These are phyloP conservation scores for Ochotona curzoniae DNA, from an alignment of 2,113 vertebrate genomes.

Conservation along the genomic window DNA sequence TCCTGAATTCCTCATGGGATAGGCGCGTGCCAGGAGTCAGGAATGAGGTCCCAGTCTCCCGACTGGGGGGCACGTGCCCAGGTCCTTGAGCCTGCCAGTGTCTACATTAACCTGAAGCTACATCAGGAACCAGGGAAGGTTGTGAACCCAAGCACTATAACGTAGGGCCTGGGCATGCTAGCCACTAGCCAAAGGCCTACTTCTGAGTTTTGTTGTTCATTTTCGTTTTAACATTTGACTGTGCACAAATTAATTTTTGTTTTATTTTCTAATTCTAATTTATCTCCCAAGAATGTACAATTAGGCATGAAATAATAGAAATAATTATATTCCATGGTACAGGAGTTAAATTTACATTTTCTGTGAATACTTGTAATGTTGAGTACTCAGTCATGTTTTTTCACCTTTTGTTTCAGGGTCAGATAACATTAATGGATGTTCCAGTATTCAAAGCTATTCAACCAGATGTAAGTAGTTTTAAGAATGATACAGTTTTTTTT, in stretches of 20 bases:
- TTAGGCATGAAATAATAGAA: neutral
- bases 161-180: no score
- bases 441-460: constrained; percentile 99
- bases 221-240: neutral
- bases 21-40: no score
- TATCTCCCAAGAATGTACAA: neutral
- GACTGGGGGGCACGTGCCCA: no score
- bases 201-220: no score
- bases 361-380: constrained; percentile 7
- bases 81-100: no score
- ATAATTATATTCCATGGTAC: neutral
- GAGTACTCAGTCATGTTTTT: neutral
- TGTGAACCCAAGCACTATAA: no score
- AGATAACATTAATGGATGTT: constrained; percentile 98
- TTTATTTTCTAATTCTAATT: neutral
- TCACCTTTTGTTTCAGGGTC: constrained; percentile 89
- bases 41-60: no score
- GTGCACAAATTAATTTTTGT: neutral
- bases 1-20: no score
- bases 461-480: constrained; percentile 92
- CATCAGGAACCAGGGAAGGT: no score
- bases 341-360: constrained; percentile 42
- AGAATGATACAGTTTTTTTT: constrained; percentile 1
- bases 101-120: no score
- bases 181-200: no score